Percentiles rank a stretch among this genome's conserved stretches.
phyloP scores from a whole-genome alignment of 2,113 vertebrate genomes.

The Caracal caracal region DNA sequence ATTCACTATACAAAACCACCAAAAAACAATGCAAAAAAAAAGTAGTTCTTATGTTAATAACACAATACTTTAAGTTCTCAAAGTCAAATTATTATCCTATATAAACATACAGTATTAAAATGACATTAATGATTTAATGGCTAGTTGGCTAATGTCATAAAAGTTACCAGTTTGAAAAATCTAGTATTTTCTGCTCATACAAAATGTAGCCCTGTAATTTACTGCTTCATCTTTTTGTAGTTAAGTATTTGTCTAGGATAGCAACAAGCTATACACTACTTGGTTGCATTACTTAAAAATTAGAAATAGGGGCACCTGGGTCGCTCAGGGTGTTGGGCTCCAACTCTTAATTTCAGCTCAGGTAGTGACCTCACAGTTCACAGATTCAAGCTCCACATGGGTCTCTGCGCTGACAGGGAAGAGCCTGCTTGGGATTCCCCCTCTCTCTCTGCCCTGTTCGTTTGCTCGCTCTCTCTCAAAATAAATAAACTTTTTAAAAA shows the following conservation, averaged over 20 bases:
- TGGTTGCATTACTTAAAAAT: constrained; percentile 21
- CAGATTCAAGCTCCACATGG: no score
- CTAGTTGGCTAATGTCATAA: neutral
- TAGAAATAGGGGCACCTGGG: neutral
- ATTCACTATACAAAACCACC: neutral
- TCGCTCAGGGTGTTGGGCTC: no score
- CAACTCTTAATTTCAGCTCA: no score
- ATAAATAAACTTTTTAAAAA: neutral
- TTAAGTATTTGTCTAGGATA: neutral
- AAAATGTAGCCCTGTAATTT: neutral
- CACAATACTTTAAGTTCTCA: neutral
- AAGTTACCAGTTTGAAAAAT: constrained; percentile 37
- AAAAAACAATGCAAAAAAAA: neutral
- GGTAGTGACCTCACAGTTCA: no score
- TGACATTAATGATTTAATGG: neutral
- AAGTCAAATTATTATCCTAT: neutral
- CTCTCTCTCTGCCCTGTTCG: no score
- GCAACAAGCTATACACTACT: neutral
- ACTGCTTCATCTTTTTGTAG: neutral
- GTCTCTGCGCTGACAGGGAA: no score
- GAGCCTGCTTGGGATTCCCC: no score
- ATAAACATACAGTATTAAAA: neutral
- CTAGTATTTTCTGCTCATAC: neutral
- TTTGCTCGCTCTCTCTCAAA: no score
- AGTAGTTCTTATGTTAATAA: neutral